Conservation (phyloP, 2,888 invertebrate species). For the Zaprionus obscuricornis region DNA sequence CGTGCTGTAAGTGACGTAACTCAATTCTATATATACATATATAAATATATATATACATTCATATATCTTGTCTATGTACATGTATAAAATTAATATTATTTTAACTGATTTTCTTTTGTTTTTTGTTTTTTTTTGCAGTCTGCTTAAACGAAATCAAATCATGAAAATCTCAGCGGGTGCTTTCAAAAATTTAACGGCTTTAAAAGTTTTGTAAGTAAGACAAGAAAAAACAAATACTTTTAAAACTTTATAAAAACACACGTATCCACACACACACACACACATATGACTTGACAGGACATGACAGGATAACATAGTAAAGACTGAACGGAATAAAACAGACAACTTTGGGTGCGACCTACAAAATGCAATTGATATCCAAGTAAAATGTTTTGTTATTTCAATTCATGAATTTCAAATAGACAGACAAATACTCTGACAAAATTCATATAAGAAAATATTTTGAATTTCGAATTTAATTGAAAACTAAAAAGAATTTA, state of each 20-base stretch:
- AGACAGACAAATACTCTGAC: constrained; percentile 33
- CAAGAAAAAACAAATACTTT: constrained; percentile 46
- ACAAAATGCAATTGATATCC: constrained; percentile 61
- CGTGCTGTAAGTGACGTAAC: constrained; percentile 90
- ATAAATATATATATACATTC: not conserved
- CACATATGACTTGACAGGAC: constrained; percentile 29
- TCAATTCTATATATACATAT: not conserved
- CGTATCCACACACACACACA: constrained; percentile 16
- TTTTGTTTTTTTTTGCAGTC: constrained; percentile 85
- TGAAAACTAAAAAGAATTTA: not conserved
- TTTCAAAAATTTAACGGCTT: constrained; percentile 90
- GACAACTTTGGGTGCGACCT: constrained; percentile 24
- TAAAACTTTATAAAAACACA: constrained; percentile 39
- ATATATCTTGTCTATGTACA: too few relatives aligned
- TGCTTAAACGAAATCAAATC: constrained; percentile 94
- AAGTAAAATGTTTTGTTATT: constrained; percentile 1
- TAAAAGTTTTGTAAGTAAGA: constrained; percentile 93
- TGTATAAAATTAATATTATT: constrained; percentile 17
- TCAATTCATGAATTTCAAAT: constrained; percentile 4
- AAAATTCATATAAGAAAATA: not conserved
- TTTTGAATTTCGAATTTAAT: too few relatives aligned
- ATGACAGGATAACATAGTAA: constrained; percentile 23
- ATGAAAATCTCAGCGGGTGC: constrained; percentile 90
- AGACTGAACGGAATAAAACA: constrained; percentile 18
- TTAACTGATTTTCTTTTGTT: constrained; percentile 12